These are phyloP conservation scores for Crossoptilon crossoptilon DNA, from an alignment of 2,797 vertebrate species.

Conservation along the genomic window DNA sequence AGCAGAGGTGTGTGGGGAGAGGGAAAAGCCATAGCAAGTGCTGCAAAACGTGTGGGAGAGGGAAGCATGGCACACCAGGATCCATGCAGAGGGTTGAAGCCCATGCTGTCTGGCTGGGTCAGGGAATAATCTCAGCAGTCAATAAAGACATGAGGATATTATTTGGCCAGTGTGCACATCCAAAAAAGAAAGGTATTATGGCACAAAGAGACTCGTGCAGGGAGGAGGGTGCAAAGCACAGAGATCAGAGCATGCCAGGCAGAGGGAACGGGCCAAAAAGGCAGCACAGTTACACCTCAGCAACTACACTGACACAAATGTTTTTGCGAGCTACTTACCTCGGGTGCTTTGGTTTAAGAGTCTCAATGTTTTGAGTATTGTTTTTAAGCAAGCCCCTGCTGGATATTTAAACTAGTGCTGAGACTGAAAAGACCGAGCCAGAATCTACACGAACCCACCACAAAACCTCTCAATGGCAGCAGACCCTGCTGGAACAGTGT, in stretches of 20 bases:
- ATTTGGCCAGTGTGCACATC: constrained; percentile 71
- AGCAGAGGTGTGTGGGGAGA: constrained; percentile 1
- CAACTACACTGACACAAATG: fast-evolving
- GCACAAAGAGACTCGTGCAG: constrained; percentile 67
- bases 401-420: not conserved
- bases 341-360: not conserved
- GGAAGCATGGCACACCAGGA: not conserved
- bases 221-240: not conserved
- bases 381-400: not conserved
- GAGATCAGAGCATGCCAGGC: not conserved
- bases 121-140: not conserved
- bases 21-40: constrained; percentile 4
- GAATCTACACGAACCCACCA: not conserved
- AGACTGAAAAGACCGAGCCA: not conserved
- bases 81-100: not conserved
- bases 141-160: not conserved
- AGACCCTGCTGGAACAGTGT: fast-evolving
- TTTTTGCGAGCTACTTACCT: not conserved
- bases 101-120: not conserved
- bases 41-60: not conserved
- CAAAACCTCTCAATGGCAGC: fast-evolving
- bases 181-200: constrained; percentile 31
- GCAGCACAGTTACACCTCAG: fast-evolving
- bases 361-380: not conserved
- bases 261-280: fast-evolving